Conservation (phyloP, 2,888 invertebrate genomes). For the Emmelina monodactyla region DNA sequence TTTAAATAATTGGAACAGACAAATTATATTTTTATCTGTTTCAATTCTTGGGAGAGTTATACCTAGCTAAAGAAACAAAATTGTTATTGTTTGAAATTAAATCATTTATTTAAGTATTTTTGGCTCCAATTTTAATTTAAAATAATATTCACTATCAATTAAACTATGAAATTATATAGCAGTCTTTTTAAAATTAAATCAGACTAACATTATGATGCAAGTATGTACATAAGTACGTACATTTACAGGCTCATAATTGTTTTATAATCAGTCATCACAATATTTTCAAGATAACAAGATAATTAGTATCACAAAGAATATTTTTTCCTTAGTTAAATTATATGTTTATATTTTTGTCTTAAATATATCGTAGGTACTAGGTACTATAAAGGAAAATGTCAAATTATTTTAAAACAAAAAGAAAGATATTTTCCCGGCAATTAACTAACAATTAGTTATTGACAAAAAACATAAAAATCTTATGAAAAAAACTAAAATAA, state of each 20-base stretch:
- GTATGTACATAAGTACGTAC: constrained; percentile 6
- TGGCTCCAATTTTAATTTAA: neutral
- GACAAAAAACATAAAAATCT: constrained; percentile 8
- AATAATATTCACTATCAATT: neutral
- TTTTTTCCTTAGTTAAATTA: no score
- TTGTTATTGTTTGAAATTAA: constrained; percentile 6
- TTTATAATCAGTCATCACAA: constrained; percentile 7
- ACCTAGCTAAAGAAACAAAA: neutral
- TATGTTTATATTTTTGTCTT: no score
- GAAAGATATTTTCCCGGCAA: constrained; percentile 9
- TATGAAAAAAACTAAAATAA: constrained; percentile 11
- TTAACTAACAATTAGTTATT: constrained; percentile 8
- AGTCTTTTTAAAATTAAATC: constrained; percentile 5
- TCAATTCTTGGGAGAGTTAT: neutral
- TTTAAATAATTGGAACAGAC: neutral
- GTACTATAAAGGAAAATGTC: no score
- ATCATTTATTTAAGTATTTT: constrained; percentile 8
- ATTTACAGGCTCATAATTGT: constrained; percentile 8
- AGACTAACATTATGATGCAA: constrained; percentile 7
- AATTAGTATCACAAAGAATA: constrained; percentile 12
- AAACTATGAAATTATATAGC: neutral
- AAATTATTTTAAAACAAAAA: neutral
- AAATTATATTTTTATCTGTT: neutral
- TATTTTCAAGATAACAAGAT: constrained; percentile 9
- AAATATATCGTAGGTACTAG: no score